Evolutionary conservation across 2,888 invertebrate genomes (phyloP), one percentile per base, ranked within the genome.

Genomic region (Choreutis nemorana): DNA sequence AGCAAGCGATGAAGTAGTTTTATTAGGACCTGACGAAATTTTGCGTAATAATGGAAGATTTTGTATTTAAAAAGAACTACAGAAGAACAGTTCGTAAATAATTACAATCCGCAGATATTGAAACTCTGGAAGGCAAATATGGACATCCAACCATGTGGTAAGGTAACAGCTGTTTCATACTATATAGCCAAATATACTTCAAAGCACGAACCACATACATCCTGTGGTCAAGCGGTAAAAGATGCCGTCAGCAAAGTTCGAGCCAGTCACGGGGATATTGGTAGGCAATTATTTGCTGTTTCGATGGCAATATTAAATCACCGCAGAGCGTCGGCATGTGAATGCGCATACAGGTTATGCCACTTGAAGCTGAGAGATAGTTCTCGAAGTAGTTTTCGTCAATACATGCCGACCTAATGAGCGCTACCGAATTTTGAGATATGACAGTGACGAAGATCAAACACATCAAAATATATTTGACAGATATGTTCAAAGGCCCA

Each of bases 41-140:
- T n/a, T n/a, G n/a, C n/a, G n/a, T n/a, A n/a, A n/a, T n/a, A n/a
- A n/a, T n/a, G n/a, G n/a, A n/a, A n/a, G n/a, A n/a, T n/a, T n/a
- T n/a, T n/a, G n/a, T n/a, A n/a, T n/a, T 4, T 11, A 22, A n/a
- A n/a, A n/a, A n/a, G n/a, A n/a, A n/a, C n/a, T n/a, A n/a, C n/a
- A n/a, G n/a, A n/a, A n/a, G n/a, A n/a, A n/a, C n/a, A n/a, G n/a
- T n/a, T n/a, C n/a, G n/a, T n/a, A n/a, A n/a, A n/a, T n/a, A n/a
- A n/a, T n/a, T n/a, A n/a, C n/a, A n/a, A n/a, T n/a, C n/a, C 26
- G 9, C 14, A 23, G 20, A 18, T 34, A 18, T 18, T 44, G n/a
- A 37, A 26, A 13, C 8, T 45, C n/a, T 46, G 40, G 42, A 23
- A 27, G 29, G 46, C 31, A 10, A 42, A 44, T 23, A 45, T 45